Conservation (phyloP, 35 echinoderm and acorn worm genomes). For the Stichopus chloronotus region DNA sequence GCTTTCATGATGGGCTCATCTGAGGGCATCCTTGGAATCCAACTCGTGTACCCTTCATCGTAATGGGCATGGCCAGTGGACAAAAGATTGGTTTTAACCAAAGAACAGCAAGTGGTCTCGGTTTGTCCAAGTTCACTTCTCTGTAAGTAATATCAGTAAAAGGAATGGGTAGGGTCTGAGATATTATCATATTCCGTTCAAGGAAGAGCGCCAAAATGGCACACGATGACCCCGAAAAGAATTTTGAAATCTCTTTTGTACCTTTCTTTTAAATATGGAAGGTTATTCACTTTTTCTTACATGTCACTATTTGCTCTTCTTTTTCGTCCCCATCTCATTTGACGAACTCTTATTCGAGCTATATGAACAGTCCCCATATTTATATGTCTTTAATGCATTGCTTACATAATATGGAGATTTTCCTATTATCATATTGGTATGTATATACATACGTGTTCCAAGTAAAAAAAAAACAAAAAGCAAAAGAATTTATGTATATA, state of each 20-base stretch:
- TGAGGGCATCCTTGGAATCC: not conserved
- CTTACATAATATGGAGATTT: not conserved
- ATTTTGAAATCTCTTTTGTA: not conserved
- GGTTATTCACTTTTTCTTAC: not conserved
- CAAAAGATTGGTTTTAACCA: not conserved
- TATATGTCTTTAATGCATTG: not conserved
- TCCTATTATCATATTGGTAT: not conserved
- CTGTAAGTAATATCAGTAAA: not conserved
- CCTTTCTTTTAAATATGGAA: not conserved
- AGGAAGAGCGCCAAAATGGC: not conserved
- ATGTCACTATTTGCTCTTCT: not conserved
- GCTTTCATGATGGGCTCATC: not conserved
- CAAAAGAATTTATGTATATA: not conserved
- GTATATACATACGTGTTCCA: not conserved
- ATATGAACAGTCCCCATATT: not conserved
- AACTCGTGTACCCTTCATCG: not conserved
- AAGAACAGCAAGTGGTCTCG: not conserved
- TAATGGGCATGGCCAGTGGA: not conserved
- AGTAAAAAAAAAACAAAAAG: not conserved
- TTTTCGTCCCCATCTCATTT: not conserved
- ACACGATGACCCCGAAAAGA: not conserved
- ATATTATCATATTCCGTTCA: not conserved
- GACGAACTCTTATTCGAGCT: not conserved
- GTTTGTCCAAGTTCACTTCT: not conserved
- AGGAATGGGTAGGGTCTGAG: not conserved